phyloP scores from a whole-genome alignment of 2,797 vertebrate species.

The Podargus strigoides region DNA sequence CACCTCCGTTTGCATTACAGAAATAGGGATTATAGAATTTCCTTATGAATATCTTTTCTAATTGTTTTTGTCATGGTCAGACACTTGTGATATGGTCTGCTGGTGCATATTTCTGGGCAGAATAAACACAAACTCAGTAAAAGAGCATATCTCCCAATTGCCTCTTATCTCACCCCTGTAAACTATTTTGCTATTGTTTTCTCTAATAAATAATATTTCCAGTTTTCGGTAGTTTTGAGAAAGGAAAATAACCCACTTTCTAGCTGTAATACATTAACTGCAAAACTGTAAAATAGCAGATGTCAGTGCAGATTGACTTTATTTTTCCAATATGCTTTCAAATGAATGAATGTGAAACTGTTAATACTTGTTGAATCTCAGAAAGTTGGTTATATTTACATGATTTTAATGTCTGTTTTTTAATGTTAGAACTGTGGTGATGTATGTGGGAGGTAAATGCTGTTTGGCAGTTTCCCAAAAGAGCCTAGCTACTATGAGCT shows the following conservation, averaged over 20 bases:
- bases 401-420: slow-evolving; percentile 27
- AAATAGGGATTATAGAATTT: background rate
- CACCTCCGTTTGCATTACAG: background rate
- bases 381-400: slow-evolving; percentile 39
- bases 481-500: background rate
- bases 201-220: background rate
- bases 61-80: background rate
- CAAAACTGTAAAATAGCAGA: slow-evolving; percentile 36
- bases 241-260: background rate
- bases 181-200: background rate
- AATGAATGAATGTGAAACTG: slow-evolving; percentile 43
- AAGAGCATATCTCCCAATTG: background rate
- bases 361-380: slow-evolving; percentile 44
- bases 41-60: background rate
- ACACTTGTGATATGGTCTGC: background rate
- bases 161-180: background rate
- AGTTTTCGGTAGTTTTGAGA: background rate
- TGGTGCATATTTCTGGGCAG: too few species aligned
- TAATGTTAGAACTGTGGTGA: background rate
- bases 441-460: background rate
- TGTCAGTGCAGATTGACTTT: slow-evolving; percentile 53
- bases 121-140: background rate
- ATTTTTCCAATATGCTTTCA: slow-evolving; percentile 57
- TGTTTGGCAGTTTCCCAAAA: slow-evolving; percentile 15
- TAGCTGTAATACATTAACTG: background rate